Base-by-base conservation (phyloP, 2,888 invertebrate species). In the Tryphoninae sp. region DNA sequence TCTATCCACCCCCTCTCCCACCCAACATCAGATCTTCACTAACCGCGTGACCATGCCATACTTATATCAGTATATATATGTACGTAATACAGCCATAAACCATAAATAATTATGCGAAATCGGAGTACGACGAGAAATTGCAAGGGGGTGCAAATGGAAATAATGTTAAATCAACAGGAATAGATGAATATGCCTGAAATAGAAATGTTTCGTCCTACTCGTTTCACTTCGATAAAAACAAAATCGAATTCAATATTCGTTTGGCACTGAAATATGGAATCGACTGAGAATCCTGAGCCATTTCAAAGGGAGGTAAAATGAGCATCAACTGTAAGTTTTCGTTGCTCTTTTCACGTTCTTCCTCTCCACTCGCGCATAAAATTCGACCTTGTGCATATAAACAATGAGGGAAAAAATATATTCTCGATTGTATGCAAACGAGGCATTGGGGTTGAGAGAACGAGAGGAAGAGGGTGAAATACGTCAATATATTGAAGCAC, bases 401-500 rank as follows among this genome's bases (percentile, higher is more conserved):
- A 61, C 51, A 59, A 59, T 53, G 42, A 42, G 22, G n/a, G 49
- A 68, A 53, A 73, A 45, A 78, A 73, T 73, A 68, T 40, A 62
- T 64, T 45, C 62, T 61, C 49, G 49, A 81, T 81, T 73, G 73
- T 62, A 68, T 64, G 73, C 73, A 69, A 73, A 51, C 77, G 40
- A 80, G 19, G 33, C 45, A 45, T 22, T 51, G 19, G n/a, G 2
- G 19, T 19, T 8, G 55, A 9, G 3, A 19, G 26, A 26, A 26
- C 26, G 26, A 26, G 26, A 26, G 26, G 3, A 26, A 26, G 77
- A 49, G 19, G 62, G 45, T 40, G 40, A 68, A 73, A 74, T 69
- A 64, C 68, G 81, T 61, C 73, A 64, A 77, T 76, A 55, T 67
- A 72, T 76, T 19, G 68, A 45, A 23, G 53, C 42, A 64, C 42